phyloP scores from a whole-genome alignment of 2,113 vertebrate genomes.

The Amazona guildingii region DNA sequence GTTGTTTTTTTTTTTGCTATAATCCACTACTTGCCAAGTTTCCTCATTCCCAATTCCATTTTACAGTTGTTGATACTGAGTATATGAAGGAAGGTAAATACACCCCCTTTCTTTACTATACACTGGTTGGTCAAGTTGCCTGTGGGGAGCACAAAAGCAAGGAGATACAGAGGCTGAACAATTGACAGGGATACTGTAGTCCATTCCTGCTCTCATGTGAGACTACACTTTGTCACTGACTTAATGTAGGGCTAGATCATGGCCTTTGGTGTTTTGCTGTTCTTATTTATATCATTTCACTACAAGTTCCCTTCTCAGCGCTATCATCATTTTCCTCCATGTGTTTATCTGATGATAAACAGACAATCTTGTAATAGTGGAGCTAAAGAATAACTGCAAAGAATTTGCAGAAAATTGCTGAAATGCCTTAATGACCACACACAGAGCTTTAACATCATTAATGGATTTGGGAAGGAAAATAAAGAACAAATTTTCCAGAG shows the following conservation, averaged over 20 bases:
- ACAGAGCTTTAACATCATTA: neutral
- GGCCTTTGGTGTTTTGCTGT: neutral
- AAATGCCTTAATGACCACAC: slow-evolving; percentile 36
- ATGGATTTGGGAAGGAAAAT: neutral
- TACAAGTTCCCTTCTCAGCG: neutral
- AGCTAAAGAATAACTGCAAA: slow-evolving; percentile 9
- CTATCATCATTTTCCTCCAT: neutral
- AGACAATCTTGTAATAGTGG: neutral
- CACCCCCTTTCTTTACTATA: neutral
- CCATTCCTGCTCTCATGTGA: neutral
- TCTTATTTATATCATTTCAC: neutral
- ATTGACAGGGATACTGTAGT: neutral
- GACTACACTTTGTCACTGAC: neutral
- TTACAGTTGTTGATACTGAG: neutral
- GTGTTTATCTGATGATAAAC: neutral
- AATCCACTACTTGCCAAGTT: neutral
- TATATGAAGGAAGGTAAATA: neutral
- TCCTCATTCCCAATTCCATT: neutral
- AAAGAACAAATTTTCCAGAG: neutral
- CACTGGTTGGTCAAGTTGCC: neutral
- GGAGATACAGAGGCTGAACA: neutral
- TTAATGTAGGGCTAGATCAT: neutral
- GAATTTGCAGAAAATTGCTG: slow-evolving; percentile 16
- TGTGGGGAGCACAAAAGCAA: neutral
- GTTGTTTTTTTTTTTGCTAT: neutral